phyloP scores from a whole-genome alignment of 2,797 vertebrate genomes.

The Potorous gilbertii region DNA sequence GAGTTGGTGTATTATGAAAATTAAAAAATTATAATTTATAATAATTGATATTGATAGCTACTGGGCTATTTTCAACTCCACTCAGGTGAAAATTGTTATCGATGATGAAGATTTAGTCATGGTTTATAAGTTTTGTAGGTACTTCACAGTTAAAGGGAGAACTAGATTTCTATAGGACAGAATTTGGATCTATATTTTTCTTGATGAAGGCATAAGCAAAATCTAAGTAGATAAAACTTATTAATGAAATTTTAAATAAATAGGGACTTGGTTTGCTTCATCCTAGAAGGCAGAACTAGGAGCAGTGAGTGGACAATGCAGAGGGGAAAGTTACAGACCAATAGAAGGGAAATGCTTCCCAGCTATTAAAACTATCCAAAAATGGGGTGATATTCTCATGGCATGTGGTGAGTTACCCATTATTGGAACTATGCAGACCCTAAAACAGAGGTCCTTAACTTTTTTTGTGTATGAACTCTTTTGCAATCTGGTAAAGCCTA shows the following conservation, averaged over 20 bases:
- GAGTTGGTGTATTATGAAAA: background rate
- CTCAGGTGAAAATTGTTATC: background rate
- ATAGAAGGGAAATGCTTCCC: background rate
- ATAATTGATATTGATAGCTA: background rate
- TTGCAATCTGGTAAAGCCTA: background rate
- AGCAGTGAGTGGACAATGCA: background rate
- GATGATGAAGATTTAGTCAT: background rate
- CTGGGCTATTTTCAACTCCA: background rate
- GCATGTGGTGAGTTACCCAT: background rate
- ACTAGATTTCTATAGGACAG: background rate
- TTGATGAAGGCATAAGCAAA: background rate
- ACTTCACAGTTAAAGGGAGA: background rate
- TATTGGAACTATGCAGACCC: background rate
- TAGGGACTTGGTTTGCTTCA: background rate
- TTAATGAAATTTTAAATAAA: background rate
- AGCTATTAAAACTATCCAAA: background rate
- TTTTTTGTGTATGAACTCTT: background rate
- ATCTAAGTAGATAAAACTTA: background rate
- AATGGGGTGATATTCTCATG: background rate
- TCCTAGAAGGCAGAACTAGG: background rate
- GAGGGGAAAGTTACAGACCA: background rate
- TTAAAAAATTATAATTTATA: background rate
- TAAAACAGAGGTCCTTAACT: background rate
- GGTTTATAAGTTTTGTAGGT: background rate
- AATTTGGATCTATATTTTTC: background rate